These are phyloP conservation scores for Hirtodrosophila histrioides DNA, from an alignment of 2,888 invertebrate species.

Conservation along the genomic window DNA sequence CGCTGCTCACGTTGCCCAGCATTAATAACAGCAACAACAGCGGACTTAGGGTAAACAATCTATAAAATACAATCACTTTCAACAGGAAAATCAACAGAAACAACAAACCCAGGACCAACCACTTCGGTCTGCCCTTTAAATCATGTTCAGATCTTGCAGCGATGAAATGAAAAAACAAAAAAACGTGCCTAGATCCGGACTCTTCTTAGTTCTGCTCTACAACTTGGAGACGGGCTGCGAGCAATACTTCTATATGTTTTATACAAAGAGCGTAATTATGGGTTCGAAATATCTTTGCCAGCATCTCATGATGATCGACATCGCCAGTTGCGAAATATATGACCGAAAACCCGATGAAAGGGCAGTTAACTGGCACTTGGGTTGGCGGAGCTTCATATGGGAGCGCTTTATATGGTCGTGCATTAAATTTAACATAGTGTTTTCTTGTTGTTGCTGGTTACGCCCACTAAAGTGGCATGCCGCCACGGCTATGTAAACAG, in stretches of 20 bases:
- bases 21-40: slow-evolving; percentile 21
- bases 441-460: slow-evolving; percentile 33
- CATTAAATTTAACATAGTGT: slow-evolving; percentile 69
- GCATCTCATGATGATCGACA: slow-evolving; percentile 66
- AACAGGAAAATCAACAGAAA: slow-evolving; percentile 53
- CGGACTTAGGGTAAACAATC: slow-evolving; percentile 51
- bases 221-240: slow-evolving; percentile 13
- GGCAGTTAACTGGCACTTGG: slow-evolving; percentile 40
- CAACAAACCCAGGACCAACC: slow-evolving; percentile 14
- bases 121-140: slow-evolving; percentile 64
- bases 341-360: slow-evolving; percentile 62
- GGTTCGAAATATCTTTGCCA: slow-evolving; percentile 62
- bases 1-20: slow-evolving; percentile 43
- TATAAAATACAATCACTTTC: slow-evolving; percentile 69
- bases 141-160: slow-evolving; percentile 54
- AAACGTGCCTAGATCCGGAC: slow-evolving; percentile 52
- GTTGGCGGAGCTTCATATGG: slow-evolving; percentile 40
- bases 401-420: slow-evolving; percentile 56
- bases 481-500: slow-evolving; percentile 70
- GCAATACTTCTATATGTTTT: slow-evolving; percentile 37
- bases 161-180: slow-evolving; percentile 23
- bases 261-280: slow-evolving; percentile 61
- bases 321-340: slow-evolving; percentile 50
- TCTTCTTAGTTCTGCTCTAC: slow-evolving; percentile 22
- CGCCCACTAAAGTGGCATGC: slow-evolving; percentile 71